Conservation (phyloP, 2,888 invertebrate species). For the Belgica antarctica region DNA sequence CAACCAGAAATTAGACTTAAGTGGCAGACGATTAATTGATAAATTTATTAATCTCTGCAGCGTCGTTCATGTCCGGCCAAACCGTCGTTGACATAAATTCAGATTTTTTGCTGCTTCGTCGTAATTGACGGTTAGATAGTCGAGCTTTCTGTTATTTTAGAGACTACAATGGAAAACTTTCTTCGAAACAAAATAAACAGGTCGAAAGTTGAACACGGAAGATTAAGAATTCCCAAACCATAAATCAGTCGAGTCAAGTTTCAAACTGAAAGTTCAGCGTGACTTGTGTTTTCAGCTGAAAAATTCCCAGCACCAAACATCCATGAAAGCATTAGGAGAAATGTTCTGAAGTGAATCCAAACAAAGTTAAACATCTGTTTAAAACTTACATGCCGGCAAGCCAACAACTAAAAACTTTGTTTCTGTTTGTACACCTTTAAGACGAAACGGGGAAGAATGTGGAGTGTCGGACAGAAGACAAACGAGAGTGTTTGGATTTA, state of each 20-base stretch:
- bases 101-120: background rate
- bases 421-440: background rate
- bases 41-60: background rate
- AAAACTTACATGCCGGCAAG: too few species aligned
- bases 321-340: constrained; percentile 15
- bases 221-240: too few species aligned
- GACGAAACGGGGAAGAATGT: constrained; percentile 1
- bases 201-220: too few species aligned
- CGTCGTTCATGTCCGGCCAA: background rate
- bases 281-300: too few species aligned
- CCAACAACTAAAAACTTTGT: background rate
- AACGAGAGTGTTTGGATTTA: constrained; percentile 20
- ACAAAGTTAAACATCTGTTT: constrained; percentile 41
- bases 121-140: constrained; percentile 4
- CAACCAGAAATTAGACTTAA: background rate
- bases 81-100: background rate
- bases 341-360: constrained; percentile 24
- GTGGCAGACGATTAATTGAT: background rate
- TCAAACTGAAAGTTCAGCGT: too few species aligned
- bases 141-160: background rate
- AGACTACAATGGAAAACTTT: too few species aligned
- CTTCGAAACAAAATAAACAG: too few species aligned
- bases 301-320: background rate
- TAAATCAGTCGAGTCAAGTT: too few species aligned
- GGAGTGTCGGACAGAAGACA: constrained; percentile 1